Base-by-base conservation (phyloP, 2,113 vertebrate genomes). In the Lamprotornis superbus region DNA sequence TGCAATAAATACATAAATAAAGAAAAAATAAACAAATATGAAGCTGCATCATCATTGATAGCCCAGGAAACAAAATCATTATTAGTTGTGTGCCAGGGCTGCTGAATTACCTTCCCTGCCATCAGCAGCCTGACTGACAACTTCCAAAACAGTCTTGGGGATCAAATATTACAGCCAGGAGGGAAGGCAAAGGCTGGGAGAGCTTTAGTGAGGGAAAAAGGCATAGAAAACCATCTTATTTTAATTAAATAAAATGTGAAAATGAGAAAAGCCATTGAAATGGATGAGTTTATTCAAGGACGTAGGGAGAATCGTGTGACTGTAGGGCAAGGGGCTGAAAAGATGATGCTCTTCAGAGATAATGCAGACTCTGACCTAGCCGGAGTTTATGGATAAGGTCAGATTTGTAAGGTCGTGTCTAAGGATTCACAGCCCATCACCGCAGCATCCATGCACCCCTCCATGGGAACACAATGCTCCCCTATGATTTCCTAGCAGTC, bases 221-320 rank as follows among this genome's bases (percentile, higher is more conserved):
- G 5, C 27, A 22, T 4, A 25, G 21, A 40, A 68, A 81, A n/a
- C 2, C 17, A 7, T 46, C 50, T 55, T 11, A 4, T 5, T 64
- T 33, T 15, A 44, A 17, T 18, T 15, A 15, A 53, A 31, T 25
- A 24, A 27, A 68, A 46, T 5, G 7, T 6, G 37, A n/a, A 55
- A 42, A 27, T 8, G 2, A 67, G 42, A 75, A 78, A 71, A 84
- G 40, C 14, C 30, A 23, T 28, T 3, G 5, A 73, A 83, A 80
- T 3, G n/a, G 19, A 8, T 2, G 14, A 55, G 27, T 74, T 90
- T 42, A 28, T 31, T 24, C 61, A 52, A 53, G 83, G 64, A 73
- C 1, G 0, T 0, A 23, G 60, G 19, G 63, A 55, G 55, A 90
- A 80, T 10, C 0, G 10, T 5, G 3, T 28, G 75, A 91, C 67